phyloP scores from a whole-genome alignment of 2,113 vertebrate genomes.

The Macrotis lagotis region DNA sequence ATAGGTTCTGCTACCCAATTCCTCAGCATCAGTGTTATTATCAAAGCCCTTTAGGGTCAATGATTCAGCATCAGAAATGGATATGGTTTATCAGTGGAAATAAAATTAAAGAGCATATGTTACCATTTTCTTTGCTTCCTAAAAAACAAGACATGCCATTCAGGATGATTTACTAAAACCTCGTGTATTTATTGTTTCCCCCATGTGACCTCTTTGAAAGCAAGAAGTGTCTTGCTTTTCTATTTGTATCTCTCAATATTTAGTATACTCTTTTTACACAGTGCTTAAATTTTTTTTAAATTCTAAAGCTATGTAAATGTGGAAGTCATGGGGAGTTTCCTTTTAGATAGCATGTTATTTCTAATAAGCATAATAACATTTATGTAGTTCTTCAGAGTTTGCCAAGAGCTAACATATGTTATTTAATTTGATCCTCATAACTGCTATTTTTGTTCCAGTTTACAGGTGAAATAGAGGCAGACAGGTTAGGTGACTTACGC shows the following conservation, averaged over 20 bases:
- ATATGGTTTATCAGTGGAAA: neutral
- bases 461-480: too few relatives aligned
- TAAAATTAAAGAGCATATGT: neutral
- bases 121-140: neutral
- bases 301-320: neutral
- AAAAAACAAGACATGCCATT: neutral
- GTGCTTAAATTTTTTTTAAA: neutral
- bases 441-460: neutral
- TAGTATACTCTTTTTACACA: neutral
- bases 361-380: neutral
- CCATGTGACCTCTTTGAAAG: neutral
- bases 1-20: neutral
- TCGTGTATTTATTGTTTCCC: neutral
- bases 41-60: neutral
- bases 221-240: neutral
- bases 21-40: neutral
- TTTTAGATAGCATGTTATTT: neutral
- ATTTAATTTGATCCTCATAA: neutral
- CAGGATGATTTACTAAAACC: neutral
- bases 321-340: neutral
- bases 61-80: neutral
- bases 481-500: too few relatives aligned
- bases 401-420: neutral
- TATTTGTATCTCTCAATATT: neutral
- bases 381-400: neutral